Conservation (phyloP, 2,797 vertebrate species). For the Arrhamphus sclerolepis region DNA sequence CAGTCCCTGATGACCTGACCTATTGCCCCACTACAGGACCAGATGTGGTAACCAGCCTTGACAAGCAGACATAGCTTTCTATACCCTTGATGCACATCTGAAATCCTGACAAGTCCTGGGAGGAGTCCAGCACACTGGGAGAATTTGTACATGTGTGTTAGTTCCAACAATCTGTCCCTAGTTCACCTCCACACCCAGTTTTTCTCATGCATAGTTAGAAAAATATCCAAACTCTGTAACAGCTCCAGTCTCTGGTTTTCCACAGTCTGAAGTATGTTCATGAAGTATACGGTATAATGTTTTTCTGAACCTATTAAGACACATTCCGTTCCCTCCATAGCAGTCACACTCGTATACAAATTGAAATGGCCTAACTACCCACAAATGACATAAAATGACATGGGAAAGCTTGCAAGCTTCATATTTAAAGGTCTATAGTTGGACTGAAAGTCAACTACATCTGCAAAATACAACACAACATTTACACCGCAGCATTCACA, state of each 20-base stretch:
- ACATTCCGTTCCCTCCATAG: slow-evolving; percentile 11
- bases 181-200: slow-evolving; percentile 62
- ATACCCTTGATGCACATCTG: slow-evolving; percentile 33
- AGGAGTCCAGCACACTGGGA: slow-evolving; percentile 29
- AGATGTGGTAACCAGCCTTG: slow-evolving; percentile 59
- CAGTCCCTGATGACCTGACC: slow-evolving; percentile 57
- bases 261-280: slow-evolving; percentile 16
- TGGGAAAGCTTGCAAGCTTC: slow-evolving; percentile 5
- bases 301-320: slow-evolving; percentile 10
- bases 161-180: slow-evolving; percentile 53
- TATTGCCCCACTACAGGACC: slow-evolving; percentile 59
- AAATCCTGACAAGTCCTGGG: slow-evolving; percentile 38
- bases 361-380: neutral
- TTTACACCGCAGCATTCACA: neutral
- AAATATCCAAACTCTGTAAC: slow-evolving; percentile 40
- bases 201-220: slow-evolving; percentile 44
- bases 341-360: neutral
- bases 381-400: slow-evolving; percentile 1
- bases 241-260: slow-evolving; percentile 32
- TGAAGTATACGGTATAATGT: slow-evolving; percentile 18
- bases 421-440: slow-evolving; percentile 11
- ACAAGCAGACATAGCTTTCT: slow-evolving; percentile 13
- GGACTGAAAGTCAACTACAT: neutral
- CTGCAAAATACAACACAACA: slow-evolving; percentile 26
- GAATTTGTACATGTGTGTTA: slow-evolving; percentile 4